Evolutionary conservation across 2,113 vertebrate species (phyloP), one percentile per base, ranked within the genome.

Genomic region (Procavia capensis): DNA sequence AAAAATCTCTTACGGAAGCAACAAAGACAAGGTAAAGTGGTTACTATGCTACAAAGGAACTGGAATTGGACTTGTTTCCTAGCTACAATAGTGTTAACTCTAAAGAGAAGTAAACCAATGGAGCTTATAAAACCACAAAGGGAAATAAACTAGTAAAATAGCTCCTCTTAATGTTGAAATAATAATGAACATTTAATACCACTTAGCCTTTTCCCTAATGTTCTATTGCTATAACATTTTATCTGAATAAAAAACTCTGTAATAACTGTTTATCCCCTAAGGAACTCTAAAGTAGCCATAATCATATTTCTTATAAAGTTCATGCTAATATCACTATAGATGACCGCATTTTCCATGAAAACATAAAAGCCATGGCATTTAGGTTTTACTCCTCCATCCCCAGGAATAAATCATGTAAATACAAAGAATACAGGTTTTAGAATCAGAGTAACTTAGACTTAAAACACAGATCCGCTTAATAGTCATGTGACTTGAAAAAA

Each of bases 141-240:
- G 13, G 16, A 88, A 84, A 68, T 39, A 89, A 75, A 4, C 41
- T 75, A 81, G 25, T 85, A 82, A 86, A 85, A 78, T 34, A 59
- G 31, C 63, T 96, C 50, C 3, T 54, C 11, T 89, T 76, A 70
- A 57, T 86, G 22, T 61, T 90, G 80, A 86, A 76, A 90, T 93
- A 82, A 86, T 89, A 92, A 86, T 86, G n/a, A 92, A 81, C 92
- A 75, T 78, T 94, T 1, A 3, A 82, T 68, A 85, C 20, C 11
- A 86, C 31, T 76, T 95, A 94, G 45, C 3, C 10, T 92, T 95
- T 92, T 64, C 68, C 5, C 41, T 76, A 85, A 61, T 39, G 47
- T 90, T 57, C 41, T 89, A 41, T n/a, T n/a, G n/a, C n/a, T n/a
- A n/a, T n/a, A n/a, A n/a, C n/a, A n/a, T n/a, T n/a, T n/a, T n/a